Conservation (phyloP, 2,113 vertebrate genomes). For the Neogobius melanostomus region DNA sequence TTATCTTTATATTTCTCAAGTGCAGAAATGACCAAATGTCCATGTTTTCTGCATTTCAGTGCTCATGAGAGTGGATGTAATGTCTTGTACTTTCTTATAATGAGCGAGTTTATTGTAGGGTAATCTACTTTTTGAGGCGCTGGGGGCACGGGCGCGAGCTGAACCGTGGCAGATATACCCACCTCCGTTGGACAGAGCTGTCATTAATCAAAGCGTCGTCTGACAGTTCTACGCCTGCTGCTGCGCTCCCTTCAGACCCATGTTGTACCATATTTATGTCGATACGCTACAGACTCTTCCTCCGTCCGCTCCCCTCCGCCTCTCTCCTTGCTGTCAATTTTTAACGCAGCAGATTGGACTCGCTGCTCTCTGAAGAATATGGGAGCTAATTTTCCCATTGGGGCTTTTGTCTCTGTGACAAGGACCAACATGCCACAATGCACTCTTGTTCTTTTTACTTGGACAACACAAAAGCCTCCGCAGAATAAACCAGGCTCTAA, state of each 20-base stretch:
- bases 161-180: conserved; percentile 53
- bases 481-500: conserved; percentile 19
- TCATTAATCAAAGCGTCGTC: conserved; percentile 67
- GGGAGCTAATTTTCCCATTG: conserved; percentile 39
- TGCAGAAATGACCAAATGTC: neutral
- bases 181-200: conserved; percentile 55
- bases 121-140: conserved; percentile 60
- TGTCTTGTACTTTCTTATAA: conserved; percentile 56
- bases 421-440: conserved; percentile 28
- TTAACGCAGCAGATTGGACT: conserved; percentile 57
- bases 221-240: conserved; percentile 52
- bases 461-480: conserved; percentile 25
- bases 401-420: conserved; percentile 33
- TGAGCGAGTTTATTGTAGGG: conserved; percentile 51
- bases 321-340: conserved; percentile 53
- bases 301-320: conserved; percentile 16
- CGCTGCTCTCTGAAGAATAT: conserved; percentile 29
- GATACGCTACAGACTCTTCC: conserved; percentile 54
- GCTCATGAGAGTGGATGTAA: conserved; percentile 30
- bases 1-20: neutral
- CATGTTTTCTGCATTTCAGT: too few relatives aligned
- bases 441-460: conserved; percentile 14
- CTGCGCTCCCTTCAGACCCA: conserved; percentile 45
- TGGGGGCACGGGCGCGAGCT: conserved; percentile 35
- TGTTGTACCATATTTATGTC: conserved; percentile 65